Percentiles rank a stretch among this genome's conserved stretches.
These are phyloP conservation scores for Anabacerthia variegaticeps DNA, from an alignment of 2,797 vertebrate species.

Conservation along the genomic window DNA sequence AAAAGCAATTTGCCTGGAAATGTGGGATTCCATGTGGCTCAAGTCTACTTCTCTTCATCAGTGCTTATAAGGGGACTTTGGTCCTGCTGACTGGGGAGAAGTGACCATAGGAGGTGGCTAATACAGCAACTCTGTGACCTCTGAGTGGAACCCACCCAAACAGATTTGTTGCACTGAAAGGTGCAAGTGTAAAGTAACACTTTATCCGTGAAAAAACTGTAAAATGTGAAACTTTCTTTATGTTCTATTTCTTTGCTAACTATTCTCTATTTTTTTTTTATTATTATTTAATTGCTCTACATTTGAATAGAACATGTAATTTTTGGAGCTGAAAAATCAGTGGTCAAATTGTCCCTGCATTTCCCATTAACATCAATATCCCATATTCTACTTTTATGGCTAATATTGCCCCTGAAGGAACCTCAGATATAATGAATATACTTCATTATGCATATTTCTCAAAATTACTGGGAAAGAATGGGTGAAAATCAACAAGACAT, in stretches of 20 bases:
- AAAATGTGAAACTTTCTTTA: neutral
- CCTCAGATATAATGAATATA: neutral
- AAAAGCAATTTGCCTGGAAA: neutral
- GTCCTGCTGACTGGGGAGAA: neutral
- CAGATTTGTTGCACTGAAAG: neutral
- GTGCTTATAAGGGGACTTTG: neutral
- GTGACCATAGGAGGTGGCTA: neutral
- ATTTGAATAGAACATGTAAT: neutral
- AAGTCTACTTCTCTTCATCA: neutral
- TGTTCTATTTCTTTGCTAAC: neutral
- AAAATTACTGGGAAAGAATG: neutral
- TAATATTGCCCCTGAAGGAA: neutral
- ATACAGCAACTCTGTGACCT: fast-evolving
- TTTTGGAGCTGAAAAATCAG: neutral
- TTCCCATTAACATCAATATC: neutral
- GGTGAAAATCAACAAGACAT: neutral
- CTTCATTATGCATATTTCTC: neutral
- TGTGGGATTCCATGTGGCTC: neutral
- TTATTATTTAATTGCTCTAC: neutral
- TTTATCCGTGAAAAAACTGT: neutral
- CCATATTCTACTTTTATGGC: neutral
- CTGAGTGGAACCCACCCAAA: neutral
- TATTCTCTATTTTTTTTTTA: neutral
- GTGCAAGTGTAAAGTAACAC: neutral
- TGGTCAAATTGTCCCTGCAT: neutral